Evolutionary conservation across 2,797 vertebrate genomes (phyloP).

Genomic region (Apogon talboti): DNA sequence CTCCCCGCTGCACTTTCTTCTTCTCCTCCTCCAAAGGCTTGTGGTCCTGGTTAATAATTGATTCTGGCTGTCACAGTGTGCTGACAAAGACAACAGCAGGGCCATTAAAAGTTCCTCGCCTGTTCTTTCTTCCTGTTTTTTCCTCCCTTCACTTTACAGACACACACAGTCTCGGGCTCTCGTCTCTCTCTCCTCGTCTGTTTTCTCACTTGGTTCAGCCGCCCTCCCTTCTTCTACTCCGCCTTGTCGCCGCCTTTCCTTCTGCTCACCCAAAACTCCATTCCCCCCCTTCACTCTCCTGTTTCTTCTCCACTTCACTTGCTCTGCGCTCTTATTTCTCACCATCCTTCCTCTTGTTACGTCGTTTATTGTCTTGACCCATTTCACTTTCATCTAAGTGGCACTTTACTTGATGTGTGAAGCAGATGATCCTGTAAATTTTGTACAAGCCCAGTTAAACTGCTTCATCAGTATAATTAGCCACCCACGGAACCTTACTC

Average conservation of each 20-base stretch:
- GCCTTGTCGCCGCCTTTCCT: conserved; percentile 27
- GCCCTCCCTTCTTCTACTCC: conserved; percentile 6
- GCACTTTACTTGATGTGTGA: neutral
- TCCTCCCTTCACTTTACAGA: conserved; percentile 38
- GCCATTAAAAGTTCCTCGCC: conserved; percentile 72
- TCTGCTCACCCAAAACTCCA: conserved; percentile 35
- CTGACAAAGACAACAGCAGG: conserved; percentile 77
- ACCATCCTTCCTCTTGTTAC: neutral
- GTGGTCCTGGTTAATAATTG: conserved; percentile 76
- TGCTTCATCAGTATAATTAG: conserved; percentile 9
- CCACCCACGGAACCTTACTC: no score
- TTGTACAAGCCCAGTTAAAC: conserved; percentile 12
- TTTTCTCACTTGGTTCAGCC: conserved; percentile 35
- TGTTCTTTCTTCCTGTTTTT: conserved; percentile 57
- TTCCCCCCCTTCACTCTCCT: conserved; percentile 14
- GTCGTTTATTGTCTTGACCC: conserved; percentile 18
- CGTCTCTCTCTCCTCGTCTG: conserved; percentile 21
- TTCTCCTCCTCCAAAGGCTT: conserved; percentile 50
- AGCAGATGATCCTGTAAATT: conserved; percentile 4
- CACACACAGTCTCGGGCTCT: conserved; percentile 19
- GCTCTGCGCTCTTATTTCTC: neutral
- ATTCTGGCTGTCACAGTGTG: conserved; percentile 74
- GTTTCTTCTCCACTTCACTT: conserved; percentile 1
- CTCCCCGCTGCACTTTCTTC: conserved; percentile 44
- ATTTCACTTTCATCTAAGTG: conserved; percentile 5